Evolutionary conservation across 2,113 vertebrate genomes (phyloP).

Genomic region (Tonatia bakeri): DNA sequence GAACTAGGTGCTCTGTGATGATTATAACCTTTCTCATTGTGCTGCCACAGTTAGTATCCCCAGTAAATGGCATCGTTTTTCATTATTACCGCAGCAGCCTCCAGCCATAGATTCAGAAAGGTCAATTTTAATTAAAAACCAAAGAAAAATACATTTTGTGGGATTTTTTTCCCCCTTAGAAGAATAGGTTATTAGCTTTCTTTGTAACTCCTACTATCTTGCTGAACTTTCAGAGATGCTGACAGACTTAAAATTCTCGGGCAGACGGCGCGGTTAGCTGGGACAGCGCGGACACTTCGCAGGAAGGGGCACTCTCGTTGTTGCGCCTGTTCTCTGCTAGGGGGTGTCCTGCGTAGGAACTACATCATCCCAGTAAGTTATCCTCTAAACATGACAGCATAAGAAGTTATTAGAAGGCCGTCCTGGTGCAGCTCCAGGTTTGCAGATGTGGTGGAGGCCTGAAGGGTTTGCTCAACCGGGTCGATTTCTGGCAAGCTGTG

Average conservation of each 20-base stretch:
- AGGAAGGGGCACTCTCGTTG: background rate
- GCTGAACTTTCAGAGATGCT: background rate
- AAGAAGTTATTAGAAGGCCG: no score
- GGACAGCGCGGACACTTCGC: background rate
- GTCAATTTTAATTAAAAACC: slow-evolving; percentile 73
- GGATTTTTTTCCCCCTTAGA: background rate
- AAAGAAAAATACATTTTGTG: slow-evolving; percentile 60
- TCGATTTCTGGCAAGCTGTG: background rate
- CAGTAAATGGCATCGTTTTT: slow-evolving; percentile 49
- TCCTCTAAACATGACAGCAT: background rate
- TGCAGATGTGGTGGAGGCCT: background rate
- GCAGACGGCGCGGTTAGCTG: background rate
- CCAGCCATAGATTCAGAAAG: slow-evolving; percentile 62
- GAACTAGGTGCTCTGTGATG: background rate
- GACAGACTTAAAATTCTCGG: background rate
- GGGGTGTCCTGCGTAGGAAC: background rate
- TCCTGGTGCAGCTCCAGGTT: background rate
- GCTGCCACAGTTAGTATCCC: slow-evolving; percentile 9
- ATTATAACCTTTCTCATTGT: background rate
- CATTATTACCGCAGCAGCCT: slow-evolving; percentile 48
- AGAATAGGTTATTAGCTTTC: slow-evolving; percentile 52
- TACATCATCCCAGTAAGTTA: background rate
- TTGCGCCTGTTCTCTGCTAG: background rate
- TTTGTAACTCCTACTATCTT: slow-evolving; percentile 12
- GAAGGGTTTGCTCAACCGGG: background rate